phyloP scores from a whole-genome alignment of 2,888 invertebrate genomes.

The Endomychus coccineus region DNA sequence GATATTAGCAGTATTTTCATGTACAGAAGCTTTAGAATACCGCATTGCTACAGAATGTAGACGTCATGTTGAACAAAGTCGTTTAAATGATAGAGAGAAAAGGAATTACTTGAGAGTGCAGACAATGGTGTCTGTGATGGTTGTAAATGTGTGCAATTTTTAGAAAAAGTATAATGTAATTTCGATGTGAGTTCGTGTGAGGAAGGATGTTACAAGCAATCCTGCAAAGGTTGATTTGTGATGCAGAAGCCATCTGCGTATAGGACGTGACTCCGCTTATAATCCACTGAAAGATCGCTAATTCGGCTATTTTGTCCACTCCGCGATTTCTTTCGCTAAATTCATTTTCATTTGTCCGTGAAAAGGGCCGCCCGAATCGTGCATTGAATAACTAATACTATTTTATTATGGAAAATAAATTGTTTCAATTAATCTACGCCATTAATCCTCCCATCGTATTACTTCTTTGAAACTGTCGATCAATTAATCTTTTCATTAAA shows the following conservation, averaged over 20 bases:
- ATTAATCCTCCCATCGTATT: not conserved
- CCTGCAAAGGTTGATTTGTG: slow-evolving; percentile 22
- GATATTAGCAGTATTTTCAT: too few relatives aligned
- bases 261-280: slow-evolving; percentile 27
- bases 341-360: slow-evolving; percentile 39
- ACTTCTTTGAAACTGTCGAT: not conserved
- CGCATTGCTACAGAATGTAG: too few relatives aligned
- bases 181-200: slow-evolving; percentile 8
- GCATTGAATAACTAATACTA: slow-evolving; percentile 24
- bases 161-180: slow-evolving; percentile 13
- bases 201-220: slow-evolving; percentile 11
- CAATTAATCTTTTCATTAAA: not conserved
- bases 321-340: slow-evolving; percentile 40
- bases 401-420: slow-evolving; percentile 5
- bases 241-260: slow-evolving; percentile 23
- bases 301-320: slow-evolving; percentile 42
- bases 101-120: too few relatives aligned
- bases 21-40: too few relatives aligned
- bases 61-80: too few relatives aligned
- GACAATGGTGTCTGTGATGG: too few relatives aligned
- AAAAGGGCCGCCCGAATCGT: slow-evolving; percentile 31
- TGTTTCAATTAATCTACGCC: slow-evolving; percentile 9
- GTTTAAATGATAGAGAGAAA: too few relatives aligned
- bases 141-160: not conserved
- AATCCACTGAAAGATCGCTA: slow-evolving; percentile 37